Percentiles rank a stretch among this genome's conserved stretches.
Conservation (phyloP, 2,113 vertebrate genomes). For the Anarrhichthys ocellatus region DNA sequence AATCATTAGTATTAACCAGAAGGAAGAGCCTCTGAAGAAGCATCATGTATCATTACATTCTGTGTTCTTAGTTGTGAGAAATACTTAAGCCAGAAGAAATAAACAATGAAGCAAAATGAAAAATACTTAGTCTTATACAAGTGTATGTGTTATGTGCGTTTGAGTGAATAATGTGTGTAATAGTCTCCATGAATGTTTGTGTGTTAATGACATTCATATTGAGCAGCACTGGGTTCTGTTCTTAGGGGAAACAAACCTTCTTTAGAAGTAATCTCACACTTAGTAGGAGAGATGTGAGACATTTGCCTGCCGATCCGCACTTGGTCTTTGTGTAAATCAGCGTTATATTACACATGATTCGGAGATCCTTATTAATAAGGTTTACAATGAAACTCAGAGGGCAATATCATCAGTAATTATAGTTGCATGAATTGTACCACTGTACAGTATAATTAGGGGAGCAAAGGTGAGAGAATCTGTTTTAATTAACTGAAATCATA, state of each 20-base stretch:
- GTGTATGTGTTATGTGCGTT: background rate
- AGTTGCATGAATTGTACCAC: constrained; percentile 56
- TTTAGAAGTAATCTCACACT: constrained; percentile 34
- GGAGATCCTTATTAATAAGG: constrained; percentile 69
- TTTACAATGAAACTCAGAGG: constrained; percentile 78
- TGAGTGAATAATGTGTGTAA: background rate
- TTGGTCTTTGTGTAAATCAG: constrained; percentile 60
- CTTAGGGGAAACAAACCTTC: constrained; percentile 21
- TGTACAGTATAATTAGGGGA: constrained; percentile 69
- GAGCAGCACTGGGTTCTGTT: constrained; percentile 21
- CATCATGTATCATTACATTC: background rate
- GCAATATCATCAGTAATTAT: constrained; percentile 79
- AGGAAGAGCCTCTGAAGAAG: background rate
- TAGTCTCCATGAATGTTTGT: background rate
- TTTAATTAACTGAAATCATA: constrained; percentile 74
- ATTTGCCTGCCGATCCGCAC: constrained; percentile 24
- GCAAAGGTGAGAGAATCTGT: constrained; percentile 70
- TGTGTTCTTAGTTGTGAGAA: background rate
- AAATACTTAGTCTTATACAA: background rate
- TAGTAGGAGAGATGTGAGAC: constrained; percentile 41
- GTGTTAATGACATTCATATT: constrained; percentile 11
- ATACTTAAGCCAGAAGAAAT: background rate
- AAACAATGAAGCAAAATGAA: background rate
- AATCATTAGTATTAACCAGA: background rate
- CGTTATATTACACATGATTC: constrained; percentile 60